Conservation (phyloP, 1,140 invertebrate genomes). For the Stratiolaelaps scimitus region DNA sequence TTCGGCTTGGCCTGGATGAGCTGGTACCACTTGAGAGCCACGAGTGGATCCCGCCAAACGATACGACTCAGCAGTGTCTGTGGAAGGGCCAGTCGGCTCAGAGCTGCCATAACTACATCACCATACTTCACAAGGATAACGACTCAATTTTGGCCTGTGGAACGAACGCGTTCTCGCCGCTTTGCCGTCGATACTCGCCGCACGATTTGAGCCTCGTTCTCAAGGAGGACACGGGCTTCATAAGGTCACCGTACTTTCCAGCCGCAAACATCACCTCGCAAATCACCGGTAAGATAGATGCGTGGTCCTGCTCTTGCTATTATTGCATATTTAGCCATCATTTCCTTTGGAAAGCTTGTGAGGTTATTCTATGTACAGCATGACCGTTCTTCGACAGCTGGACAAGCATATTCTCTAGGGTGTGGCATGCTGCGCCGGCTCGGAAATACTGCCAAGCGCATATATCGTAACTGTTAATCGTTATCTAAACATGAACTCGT, state of each 20-base stretch:
- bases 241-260: slow-evolving; percentile 72
- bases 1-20: not conserved
- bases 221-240: slow-evolving; percentile 55
- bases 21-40: not conserved
- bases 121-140: slow-evolving; percentile 50
- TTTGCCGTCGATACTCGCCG: slow-evolving; percentile 53
- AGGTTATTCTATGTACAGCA: too few relatives aligned
- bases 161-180: slow-evolving; percentile 74
- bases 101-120: slow-evolving; percentile 78
- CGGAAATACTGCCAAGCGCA: too few relatives aligned
- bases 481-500: too few relatives aligned
- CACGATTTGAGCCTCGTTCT: slow-evolving; percentile 57
- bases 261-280: slow-evolving; percentile 67
- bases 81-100: slow-evolving; percentile 38
- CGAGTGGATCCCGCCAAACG: slow-evolving; percentile 2
- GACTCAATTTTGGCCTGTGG: slow-evolving; percentile 63
- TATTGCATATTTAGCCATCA: too few relatives aligned
- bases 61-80: not conserved
- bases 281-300: slow-evolving; percentile 46
- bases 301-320: too few relatives aligned
- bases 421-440: too few relatives aligned
- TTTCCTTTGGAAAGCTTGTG: too few relatives aligned
- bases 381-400: too few relatives aligned
- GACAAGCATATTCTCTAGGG: too few relatives aligned
- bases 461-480: too few relatives aligned